Evolutionary conservation across 2,888 invertebrate species (phyloP).

Genomic region (Watsonalla binaria): DNA sequence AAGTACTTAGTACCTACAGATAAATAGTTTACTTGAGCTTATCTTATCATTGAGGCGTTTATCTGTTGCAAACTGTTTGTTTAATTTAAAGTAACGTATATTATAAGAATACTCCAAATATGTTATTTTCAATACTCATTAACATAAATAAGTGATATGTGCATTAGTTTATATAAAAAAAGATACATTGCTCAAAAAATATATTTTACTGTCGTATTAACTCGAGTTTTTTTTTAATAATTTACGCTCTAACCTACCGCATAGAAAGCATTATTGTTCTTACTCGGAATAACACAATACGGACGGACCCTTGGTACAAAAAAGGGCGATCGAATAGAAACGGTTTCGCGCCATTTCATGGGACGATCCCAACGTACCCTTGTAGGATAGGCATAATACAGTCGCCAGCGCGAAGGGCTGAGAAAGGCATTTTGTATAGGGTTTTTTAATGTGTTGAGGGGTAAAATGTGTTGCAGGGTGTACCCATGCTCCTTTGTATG

Average conservation of each 20-base stretch:
- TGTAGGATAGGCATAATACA: background rate
- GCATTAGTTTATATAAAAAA: too few relatives aligned
- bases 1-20: too few relatives aligned
- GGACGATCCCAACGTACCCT: background rate
- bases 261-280: conserved; percentile 15
- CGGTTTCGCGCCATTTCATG: conserved; percentile 12
- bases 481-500: background rate
- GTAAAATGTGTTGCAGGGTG: background rate
- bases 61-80: too few relatives aligned
- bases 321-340: conserved; percentile 14
- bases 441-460: background rate
- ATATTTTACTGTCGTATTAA: too few relatives aligned
- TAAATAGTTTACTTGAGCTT: too few relatives aligned
- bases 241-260: conserved; percentile 28
- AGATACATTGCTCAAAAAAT: too few relatives aligned
- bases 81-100: too few relatives aligned
- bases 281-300: conserved; percentile 8
- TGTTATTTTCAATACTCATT: too few relatives aligned
- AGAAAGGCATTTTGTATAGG: background rate
- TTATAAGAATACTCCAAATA: too few relatives aligned
- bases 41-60: too few relatives aligned
- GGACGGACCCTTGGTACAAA: conserved; percentile 19
- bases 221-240: too few relatives aligned
- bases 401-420: background rate
- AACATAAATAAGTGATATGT: too few relatives aligned